Conservation (phyloP, 35 echinoderm and acorn worm species). For the Heliocidaris tuberculata region DNA sequence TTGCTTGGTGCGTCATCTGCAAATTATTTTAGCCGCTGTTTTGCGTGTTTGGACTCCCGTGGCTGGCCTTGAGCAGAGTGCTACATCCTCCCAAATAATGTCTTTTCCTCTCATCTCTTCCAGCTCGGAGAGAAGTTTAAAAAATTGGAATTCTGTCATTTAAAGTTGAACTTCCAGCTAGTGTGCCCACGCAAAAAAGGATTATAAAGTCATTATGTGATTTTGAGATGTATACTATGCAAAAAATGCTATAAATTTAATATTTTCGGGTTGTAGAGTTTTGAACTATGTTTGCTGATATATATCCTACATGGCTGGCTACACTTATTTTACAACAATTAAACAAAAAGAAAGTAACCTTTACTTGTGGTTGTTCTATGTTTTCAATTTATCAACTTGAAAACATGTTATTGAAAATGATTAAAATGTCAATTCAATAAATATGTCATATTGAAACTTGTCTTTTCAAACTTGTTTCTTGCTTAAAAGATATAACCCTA, state of each 20-base stretch:
- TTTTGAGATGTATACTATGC: neutral
- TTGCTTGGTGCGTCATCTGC: conserved; percentile 7
- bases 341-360: no score
- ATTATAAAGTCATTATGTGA: no score
- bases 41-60: neutral
- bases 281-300: no score
- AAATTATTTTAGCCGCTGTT: neutral
- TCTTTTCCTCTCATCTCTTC: neutral
- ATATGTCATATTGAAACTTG: neutral
- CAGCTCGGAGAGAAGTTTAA: neutral
- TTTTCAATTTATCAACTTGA: neutral
- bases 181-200: neutral
- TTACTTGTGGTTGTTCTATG: no score
- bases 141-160: neutral
- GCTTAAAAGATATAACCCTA: neutral
- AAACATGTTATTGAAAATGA: neutral
- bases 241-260: neutral
- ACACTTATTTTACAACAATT: no score
- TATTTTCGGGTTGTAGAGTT: neutral
- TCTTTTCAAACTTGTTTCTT: neutral
- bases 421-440: neutral
- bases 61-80: neutral
- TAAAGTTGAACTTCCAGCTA: neutral
- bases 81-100: neutral
- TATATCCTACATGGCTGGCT: no score